phyloP scores from a whole-genome alignment of 2,888 invertebrate genomes.

The Andrena haemorrhoa region DNA sequence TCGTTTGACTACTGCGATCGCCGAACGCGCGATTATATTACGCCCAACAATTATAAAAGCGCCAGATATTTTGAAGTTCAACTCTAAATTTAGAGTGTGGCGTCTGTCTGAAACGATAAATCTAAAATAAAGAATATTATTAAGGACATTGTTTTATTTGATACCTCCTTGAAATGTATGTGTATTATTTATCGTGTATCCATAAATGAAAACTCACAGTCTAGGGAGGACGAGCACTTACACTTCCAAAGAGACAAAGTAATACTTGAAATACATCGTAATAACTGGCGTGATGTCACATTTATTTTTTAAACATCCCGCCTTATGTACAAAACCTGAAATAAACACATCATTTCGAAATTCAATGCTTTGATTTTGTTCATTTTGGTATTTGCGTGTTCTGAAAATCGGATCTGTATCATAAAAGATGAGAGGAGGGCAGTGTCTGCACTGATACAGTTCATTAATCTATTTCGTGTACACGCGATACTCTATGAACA shows the following conservation, averaged over 20 bases:
- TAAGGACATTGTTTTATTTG: not conserved
- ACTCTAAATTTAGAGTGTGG: not conserved
- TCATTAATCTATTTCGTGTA: not conserved
- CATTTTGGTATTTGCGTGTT: not conserved
- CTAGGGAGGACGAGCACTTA: not conserved
- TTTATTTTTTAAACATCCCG: not conserved
- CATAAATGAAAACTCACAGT: not conserved
- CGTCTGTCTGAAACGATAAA: not conserved
- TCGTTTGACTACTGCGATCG: slow-evolving; percentile 5
- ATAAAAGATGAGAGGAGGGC: not conserved
- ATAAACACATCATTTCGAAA: not conserved
- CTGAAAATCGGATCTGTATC: not conserved
- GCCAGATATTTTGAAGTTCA: slow-evolving; percentile 2
- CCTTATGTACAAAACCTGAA: not conserved
- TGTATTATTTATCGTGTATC: not conserved
- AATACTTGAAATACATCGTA: not conserved
- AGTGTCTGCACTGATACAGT: not conserved
- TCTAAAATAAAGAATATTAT: not conserved
- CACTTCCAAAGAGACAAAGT: not conserved
- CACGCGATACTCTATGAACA: not conserved
- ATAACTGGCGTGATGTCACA: not conserved
- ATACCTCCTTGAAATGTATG: not conserved
- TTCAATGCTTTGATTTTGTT: not conserved
- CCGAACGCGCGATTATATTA: slow-evolving; percentile 7
- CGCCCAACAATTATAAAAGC: not conserved